Evolutionary conservation across 2,888 invertebrate species (phyloP).

Genomic region (Petrolisthes cinctipes): DNA sequence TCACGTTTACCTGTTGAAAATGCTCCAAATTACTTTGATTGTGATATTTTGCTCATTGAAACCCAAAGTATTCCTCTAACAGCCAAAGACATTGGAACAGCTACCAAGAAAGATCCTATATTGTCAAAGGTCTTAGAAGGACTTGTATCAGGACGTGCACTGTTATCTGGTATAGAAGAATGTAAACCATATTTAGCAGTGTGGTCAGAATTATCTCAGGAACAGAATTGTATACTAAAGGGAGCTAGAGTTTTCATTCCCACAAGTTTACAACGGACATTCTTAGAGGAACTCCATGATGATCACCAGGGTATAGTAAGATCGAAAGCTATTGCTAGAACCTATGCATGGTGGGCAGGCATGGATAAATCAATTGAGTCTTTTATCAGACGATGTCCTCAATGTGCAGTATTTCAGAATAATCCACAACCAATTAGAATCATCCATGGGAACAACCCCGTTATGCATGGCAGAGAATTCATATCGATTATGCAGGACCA

Average conservation of each 20-base stretch:
- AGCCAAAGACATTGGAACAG: background rate
- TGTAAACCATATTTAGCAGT: conserved; percentile 4
- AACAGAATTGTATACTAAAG: conserved; percentile 2
- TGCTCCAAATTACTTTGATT: background rate
- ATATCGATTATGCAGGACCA: conserved; percentile 68
- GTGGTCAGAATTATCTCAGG: conserved; percentile 1
- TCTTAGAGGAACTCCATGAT: conserved; percentile 26
- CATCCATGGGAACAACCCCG: conserved; percentile 67
- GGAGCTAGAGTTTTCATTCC: conserved; percentile 9
- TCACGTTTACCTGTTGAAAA: conserved; percentile 25
- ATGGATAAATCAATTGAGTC: background rate
- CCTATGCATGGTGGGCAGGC: conserved; percentile 37
- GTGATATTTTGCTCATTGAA: background rate
- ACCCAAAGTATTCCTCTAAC: background rate
- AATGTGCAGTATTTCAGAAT: background rate
- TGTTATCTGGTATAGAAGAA: background rate
- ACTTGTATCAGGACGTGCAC: conserved; percentile 7
- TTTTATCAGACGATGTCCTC: background rate
- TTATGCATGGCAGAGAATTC: conserved; percentile 67
- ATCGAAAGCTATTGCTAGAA: conserved; percentile 24
- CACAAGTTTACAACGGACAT: too few relatives aligned
- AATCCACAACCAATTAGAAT: background rate
- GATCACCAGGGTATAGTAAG: conserved; percentile 25
- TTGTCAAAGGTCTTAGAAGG: background rate
- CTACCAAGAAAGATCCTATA: background rate